A percentile compares a stretch with the other conserved stretches of the same genome.
Conservation (phyloP, 2,113 vertebrate genomes). For the Cepphus grylle region DNA sequence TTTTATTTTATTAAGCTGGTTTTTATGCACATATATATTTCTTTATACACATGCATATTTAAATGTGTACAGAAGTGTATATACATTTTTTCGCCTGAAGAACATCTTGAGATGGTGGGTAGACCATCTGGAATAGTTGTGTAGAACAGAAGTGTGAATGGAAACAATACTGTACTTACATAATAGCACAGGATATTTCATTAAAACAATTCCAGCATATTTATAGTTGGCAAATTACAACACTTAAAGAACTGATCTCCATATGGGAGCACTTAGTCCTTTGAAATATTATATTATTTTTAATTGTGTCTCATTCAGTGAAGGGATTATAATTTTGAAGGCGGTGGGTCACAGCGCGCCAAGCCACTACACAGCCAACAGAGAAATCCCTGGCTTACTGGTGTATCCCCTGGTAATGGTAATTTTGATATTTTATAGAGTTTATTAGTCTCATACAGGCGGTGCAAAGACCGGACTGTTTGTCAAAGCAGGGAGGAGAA, state of each 20-base stretch:
- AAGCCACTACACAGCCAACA: neutral
- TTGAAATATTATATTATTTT: conserved; percentile 58
- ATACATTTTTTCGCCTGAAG: neutral
- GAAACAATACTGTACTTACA: neutral
- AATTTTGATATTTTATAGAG: conserved; percentile 26
- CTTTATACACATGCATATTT: neutral
- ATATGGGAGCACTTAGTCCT: conserved; percentile 52
- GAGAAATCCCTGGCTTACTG: conserved; percentile 9
- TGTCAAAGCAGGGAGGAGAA: neutral
- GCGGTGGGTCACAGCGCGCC: neutral
- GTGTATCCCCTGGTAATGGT: neutral
- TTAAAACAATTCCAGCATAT: conserved; percentile 12
- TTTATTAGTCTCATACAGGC: neutral
- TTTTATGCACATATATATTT: neutral
- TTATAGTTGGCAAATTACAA: conserved; percentile 15
- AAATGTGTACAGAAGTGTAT: neutral
- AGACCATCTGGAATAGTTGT: conserved; percentile 38
- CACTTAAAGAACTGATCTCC: neutral
- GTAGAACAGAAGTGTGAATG: conserved; percentile 33
- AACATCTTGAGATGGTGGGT: neutral
- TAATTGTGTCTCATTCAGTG: conserved; percentile 47
- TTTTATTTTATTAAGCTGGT: conserved; percentile 60
- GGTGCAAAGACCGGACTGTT: neutral
- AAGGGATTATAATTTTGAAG: conserved; percentile 42
- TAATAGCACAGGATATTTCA: conserved; percentile 12